A percentile compares a stretch with the other conserved stretches of the same genome.
phyloP scores from a whole-genome alignment of 2,113 vertebrate genomes.

The Triplophysa tibetana region DNA sequence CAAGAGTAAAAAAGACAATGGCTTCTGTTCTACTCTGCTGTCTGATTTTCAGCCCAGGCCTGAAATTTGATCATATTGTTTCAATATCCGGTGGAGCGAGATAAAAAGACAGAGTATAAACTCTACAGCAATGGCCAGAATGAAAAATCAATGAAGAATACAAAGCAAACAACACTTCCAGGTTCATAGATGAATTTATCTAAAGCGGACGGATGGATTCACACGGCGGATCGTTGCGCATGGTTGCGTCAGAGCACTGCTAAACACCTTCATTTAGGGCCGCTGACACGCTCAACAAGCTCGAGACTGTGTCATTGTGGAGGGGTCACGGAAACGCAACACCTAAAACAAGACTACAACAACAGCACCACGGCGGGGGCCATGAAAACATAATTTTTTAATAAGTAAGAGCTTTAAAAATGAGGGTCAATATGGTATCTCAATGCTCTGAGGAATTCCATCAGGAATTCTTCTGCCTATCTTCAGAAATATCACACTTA shows the following conservation, averaged over 20 bases:
- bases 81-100: neutral
- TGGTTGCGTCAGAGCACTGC: neutral
- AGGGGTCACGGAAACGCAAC: conserved; percentile 2
- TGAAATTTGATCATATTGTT: conserved; percentile 6
- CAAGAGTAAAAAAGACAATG: neutral
- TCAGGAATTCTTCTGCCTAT: neutral
- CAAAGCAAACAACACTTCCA: conserved; percentile 22
- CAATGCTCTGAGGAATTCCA: too few species aligned
- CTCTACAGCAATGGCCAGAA: conserved; percentile 14
- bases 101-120: conserved; percentile 28
- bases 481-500: too few species aligned
- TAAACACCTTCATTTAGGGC: conserved; percentile 20
- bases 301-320: neutral
- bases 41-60: neutral
- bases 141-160: conserved; percentile 36
- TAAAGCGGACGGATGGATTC: neutral
- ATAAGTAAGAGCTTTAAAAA: neutral
- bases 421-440: neutral
- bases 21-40: neutral
- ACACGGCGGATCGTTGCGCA: neutral
- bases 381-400: neutral
- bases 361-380: neutral
- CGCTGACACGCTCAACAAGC: conserved; percentile 27
- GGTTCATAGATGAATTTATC: conserved; percentile 9
- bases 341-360: neutral